These are phyloP conservation scores for Ischnura elegans DNA, from an alignment of 2,888 invertebrate species.

Conservation along the genomic window DNA sequence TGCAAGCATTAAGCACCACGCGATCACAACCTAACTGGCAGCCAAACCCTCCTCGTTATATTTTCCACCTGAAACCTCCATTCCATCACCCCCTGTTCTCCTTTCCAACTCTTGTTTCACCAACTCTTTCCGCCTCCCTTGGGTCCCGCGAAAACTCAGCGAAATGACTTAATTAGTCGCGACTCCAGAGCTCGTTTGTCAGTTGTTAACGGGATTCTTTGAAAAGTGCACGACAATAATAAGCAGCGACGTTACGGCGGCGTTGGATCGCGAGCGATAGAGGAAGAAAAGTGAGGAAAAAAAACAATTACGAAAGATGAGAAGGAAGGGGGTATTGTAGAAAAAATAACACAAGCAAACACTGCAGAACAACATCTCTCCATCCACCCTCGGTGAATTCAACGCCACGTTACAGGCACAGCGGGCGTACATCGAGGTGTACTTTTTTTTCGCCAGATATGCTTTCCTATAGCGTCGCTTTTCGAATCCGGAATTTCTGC, in stretches of 20 bases:
- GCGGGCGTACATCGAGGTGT: neutral
- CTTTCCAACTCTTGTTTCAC: neutral
- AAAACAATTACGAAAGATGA: too few species aligned
- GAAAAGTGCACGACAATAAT: slow-evolving; percentile 62
- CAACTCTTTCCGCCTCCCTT: neutral
- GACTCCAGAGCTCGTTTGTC: slow-evolving; percentile 50
- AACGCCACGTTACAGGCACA: neutral
- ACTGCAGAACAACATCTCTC: neutral
- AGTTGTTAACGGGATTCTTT: slow-evolving; percentile 56
- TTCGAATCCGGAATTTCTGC: slow-evolving; percentile 3
- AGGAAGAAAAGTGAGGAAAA: neutral
- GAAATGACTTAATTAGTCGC: slow-evolving; percentile 65
- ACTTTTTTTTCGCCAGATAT: slow-evolving; percentile 16
- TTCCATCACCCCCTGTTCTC: neutral
- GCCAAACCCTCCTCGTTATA: neutral
- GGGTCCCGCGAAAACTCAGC: neutral
- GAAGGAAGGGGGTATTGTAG: too few species aligned
- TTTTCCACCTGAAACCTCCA: neutral
- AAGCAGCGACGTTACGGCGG: neutral
- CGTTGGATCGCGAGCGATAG: slow-evolving; percentile 9
- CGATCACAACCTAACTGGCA: neutral
- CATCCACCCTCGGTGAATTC: neutral
- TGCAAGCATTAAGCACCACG: too few species aligned
- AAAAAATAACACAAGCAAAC: too few species aligned
- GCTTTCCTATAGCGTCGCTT: slow-evolving; percentile 24